Base-by-base conservation (phyloP, 2,113 vertebrate genomes). In the Acanthochromis polyacanthus region DNA sequence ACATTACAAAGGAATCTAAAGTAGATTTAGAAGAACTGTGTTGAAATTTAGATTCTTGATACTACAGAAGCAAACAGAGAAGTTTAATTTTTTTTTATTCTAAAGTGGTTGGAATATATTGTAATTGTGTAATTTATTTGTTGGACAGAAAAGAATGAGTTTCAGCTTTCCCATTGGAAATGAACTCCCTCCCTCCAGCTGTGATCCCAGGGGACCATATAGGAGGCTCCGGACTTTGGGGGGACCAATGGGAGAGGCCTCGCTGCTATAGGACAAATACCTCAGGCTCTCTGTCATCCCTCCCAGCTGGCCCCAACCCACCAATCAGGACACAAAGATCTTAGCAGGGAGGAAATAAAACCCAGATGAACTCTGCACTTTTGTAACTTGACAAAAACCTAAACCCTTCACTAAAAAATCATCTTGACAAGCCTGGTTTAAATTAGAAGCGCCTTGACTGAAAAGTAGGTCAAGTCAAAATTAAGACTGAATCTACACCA, bases 351-450 rank as follows among this genome's bases (percentile, higher is more conserved):
- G 89, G 89, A 94, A 94, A 94, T 94, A 90, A 92, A 94, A 93
- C 88, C 93, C 93, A 94, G 92, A 93, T 94, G 92, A 94, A 87
- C 87, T 75, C 80, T 84, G 74, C 75, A 88, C 84, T 92, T 83
- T 87, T 90, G 88, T 82, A 93, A 91, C 86, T 85, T 86, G 90
- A 90, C 78, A 93, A 87, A 91, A 89, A 72, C 81, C 80, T 74
- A 80, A 90, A 85, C 69, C 75, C 89, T 79, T 88, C 87, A 83
- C 77, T 51, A 67, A 77, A 46, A 83, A 91, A 77, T 78, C 73
- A 78, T 84, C 78, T 60, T 5, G 12, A 82, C 77, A 59, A 59
- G 82, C 71, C 76, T 89, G 90, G 56, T 91, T 93, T 73, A 22
- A 79, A 86, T 91, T 86, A 91, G 57, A 76, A 82, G 71, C 79